Conservation (phyloP, 2,113 vertebrate species). For the Dromas ardeola region DNA sequence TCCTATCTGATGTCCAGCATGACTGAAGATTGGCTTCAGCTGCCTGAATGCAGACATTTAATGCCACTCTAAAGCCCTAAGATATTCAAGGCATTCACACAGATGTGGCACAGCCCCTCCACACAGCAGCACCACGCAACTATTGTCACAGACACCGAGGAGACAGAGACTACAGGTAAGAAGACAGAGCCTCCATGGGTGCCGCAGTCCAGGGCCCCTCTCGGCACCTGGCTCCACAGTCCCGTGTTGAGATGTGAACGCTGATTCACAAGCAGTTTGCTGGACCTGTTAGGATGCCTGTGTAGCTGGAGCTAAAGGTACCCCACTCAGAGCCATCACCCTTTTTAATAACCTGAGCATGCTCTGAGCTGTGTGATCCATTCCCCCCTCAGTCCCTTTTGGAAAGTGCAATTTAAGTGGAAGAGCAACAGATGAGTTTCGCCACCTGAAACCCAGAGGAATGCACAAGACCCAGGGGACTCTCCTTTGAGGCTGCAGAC, state of each 20-base stretch:
- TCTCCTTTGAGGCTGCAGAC: not conserved
- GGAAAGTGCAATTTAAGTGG: not conserved
- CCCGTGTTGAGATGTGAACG: fast-evolving
- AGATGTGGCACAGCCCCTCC: not conserved
- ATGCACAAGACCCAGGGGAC: not conserved
- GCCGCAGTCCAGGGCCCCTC: not conserved
- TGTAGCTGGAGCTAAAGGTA: not conserved
- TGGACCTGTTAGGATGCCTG: not conserved
- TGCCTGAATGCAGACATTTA: not conserved
- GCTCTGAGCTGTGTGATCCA: not conserved
- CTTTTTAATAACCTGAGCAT: not conserved
- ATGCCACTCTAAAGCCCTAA: not conserved
- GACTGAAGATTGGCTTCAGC: not conserved
- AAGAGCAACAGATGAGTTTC: not conserved
- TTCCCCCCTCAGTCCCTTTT: not conserved
- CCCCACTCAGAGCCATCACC: not conserved
- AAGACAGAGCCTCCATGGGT: fast-evolving
- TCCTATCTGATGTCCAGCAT: not conserved
- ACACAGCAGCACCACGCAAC: not conserved
- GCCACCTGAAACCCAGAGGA: not conserved
- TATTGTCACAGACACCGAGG: not conserved
- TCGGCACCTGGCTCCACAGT: not conserved
- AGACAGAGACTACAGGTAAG: not conserved
- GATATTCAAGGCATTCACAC: not conserved
- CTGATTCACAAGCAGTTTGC: not conserved